phyloP scores from a whole-genome alignment of 2,113 vertebrate genomes.

The Conger conger region DNA sequence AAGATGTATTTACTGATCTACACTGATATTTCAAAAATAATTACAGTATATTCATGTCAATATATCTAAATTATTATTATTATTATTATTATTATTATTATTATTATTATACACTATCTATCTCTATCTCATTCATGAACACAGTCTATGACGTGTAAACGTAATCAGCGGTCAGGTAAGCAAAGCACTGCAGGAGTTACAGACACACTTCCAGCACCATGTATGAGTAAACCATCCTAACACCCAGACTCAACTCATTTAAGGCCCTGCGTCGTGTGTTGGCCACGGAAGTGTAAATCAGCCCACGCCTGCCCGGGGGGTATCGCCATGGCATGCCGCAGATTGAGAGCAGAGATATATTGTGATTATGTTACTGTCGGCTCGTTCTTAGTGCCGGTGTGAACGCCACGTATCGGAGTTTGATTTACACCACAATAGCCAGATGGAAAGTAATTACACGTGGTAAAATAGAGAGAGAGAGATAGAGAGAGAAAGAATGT shows the following conservation, averaged over 20 bases:
- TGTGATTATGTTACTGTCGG: neutral
- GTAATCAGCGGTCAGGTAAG: neutral
- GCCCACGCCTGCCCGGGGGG: neutral
- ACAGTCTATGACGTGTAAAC: neutral
- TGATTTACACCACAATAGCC: neutral
- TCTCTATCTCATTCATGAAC: neutral
- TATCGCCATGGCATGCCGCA: neutral
- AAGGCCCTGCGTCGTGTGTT: neutral
- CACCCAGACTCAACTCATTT: neutral
- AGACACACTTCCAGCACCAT: neutral
- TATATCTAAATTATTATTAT: neutral
- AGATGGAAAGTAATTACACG: neutral
- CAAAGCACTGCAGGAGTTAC: neutral
- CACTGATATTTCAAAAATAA: no score
- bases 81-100: no score
- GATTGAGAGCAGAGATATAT: neutral
- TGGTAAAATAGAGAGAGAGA: neutral
- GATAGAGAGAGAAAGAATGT: no score
- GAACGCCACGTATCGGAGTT: neutral
- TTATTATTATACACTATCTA: neutral
- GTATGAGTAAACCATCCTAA: neutral
- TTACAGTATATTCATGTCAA: no score
- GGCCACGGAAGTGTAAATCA: neutral
- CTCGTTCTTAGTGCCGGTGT: neutral
- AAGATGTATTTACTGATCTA: neutral